These are phyloP conservation scores for Belgica antarctica DNA, from an alignment of 2,888 invertebrate genomes.

Conservation along the genomic window DNA sequence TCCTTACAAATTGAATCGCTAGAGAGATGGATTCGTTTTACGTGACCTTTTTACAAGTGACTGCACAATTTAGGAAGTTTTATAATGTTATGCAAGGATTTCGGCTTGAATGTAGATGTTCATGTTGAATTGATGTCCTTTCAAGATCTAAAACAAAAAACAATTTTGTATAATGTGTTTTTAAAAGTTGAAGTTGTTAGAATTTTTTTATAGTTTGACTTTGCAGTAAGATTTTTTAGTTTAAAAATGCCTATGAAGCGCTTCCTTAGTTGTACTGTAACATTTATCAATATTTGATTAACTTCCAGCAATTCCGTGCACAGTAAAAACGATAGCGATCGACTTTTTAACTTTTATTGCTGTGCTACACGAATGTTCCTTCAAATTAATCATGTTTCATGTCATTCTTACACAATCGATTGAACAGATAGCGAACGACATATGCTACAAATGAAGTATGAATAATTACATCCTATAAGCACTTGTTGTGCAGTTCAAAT, in stretches of 20 bases:
- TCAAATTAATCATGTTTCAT: slow-evolving; percentile 15
- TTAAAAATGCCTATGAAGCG: not conserved
- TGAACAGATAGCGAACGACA: not conserved
- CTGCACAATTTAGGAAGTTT: not conserved
- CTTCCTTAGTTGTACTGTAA: no score
- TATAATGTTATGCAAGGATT: no score
- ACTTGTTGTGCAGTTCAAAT: no score
- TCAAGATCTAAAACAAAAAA: not conserved
- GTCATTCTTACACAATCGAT: not conserved
- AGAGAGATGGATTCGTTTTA: slow-evolving; percentile 5
- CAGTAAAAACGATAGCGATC: no score
- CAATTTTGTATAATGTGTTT: no score
- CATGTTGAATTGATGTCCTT: no score
- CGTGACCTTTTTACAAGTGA: slow-evolving; percentile 27
- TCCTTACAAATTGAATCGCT: slow-evolving; percentile 15
- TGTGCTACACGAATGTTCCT: no score
- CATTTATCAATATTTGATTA: slow-evolving; percentile 4
- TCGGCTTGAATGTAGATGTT: no score
- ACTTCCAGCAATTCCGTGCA: not conserved
- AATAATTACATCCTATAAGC: not conserved
- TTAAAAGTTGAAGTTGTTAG: no score
- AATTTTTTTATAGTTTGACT: no score
- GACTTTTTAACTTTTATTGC: no score
- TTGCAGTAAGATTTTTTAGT: no score
- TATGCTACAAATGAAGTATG: not conserved